Conservation (phyloP, 2,797 vertebrate species). For the Oreortyx pictus region DNA sequence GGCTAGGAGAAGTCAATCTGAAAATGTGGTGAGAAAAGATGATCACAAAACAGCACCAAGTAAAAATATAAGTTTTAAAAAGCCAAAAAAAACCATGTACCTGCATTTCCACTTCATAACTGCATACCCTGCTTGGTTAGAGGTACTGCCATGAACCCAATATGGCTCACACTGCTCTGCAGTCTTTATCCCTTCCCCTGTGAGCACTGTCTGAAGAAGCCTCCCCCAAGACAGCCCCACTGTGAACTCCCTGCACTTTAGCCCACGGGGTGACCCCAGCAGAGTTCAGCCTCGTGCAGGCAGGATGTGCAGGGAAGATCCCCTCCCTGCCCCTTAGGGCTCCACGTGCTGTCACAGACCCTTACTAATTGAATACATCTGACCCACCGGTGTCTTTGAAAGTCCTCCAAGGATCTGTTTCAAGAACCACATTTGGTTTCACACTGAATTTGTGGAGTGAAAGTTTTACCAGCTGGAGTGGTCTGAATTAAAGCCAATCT, state of each 20-base stretch:
- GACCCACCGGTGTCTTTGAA: slow-evolving; percentile 64
- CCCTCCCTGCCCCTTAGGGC: slow-evolving; percentile 22
- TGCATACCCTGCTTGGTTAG: fast-evolving
- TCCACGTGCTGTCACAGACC: slow-evolving; percentile 6
- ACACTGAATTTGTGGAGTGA: slow-evolving; percentile 65
- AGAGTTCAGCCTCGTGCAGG: slow-evolving; percentile 12
- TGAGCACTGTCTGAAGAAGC: not conserved
- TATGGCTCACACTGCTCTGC: fast-evolving
- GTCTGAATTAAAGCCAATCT: slow-evolving; percentile 55
- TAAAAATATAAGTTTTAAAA: not conserved
- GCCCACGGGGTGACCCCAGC: not conserved
- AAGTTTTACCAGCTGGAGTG: slow-evolving; percentile 70
- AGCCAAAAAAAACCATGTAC: not conserved
- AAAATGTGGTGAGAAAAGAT: not conserved
- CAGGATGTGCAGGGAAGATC: slow-evolving; percentile 32
- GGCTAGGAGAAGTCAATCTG: not conserved
- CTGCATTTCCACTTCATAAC: not conserved
- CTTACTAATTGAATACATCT: slow-evolving; percentile 69
- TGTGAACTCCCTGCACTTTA: not conserved
- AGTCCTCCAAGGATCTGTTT: slow-evolving; percentile 56
- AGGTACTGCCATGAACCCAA: fast-evolving
- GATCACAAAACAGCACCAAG: not conserved
- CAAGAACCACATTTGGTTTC: slow-evolving; percentile 71
- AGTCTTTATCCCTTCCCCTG: fast-evolving
- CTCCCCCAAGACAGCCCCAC: not conserved